Conservation (phyloP, 2,797 vertebrate species). For the Onychomys leucogaster region DNA sequence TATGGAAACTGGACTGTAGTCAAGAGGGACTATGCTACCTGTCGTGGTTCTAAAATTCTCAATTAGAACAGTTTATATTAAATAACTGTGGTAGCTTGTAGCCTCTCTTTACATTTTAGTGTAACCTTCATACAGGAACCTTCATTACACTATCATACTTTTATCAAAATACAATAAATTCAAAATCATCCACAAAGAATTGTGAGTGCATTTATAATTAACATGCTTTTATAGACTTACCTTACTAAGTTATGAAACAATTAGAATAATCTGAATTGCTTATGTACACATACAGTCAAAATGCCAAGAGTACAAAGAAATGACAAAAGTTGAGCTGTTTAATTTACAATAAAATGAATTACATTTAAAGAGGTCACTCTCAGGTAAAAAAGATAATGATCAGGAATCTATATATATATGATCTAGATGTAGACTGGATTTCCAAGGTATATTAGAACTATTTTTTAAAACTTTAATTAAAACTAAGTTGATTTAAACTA, state of each 20-base stretch:
- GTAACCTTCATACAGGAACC: constrained; percentile 24
- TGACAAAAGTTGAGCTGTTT: constrained; percentile 5
- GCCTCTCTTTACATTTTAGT: constrained; percentile 27
- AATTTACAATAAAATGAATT: constrained; percentile 63
- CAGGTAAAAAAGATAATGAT: background rate
- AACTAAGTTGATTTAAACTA: constrained; percentile 60
- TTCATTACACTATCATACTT: constrained; percentile 1
- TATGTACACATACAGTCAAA: constrained; percentile 39
- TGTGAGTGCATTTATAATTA: constrained; percentile 58
- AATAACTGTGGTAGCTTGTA: background rate
- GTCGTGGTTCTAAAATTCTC: constrained; percentile 35
- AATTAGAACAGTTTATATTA: constrained; percentile 30
- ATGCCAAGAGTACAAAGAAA: constrained; percentile 27
- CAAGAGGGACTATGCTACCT: constrained; percentile 11
- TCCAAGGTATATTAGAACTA: constrained; percentile 51
- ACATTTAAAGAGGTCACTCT: constrained; percentile 59
- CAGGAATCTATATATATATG: background rate
- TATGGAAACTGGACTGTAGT: background rate
- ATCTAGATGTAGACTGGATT: constrained; percentile 37
- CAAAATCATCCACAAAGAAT: constrained; percentile 31
- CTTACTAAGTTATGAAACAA: constrained; percentile 61
- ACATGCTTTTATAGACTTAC: constrained; percentile 54
- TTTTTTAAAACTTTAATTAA: constrained; percentile 46
- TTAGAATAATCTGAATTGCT: constrained; percentile 57
- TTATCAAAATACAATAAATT: constrained; percentile 63